Percentiles rank a stretch among this genome's conserved stretches.
Evolutionary conservation across 2,888 invertebrate species (phyloP).

Genomic region (Meteorus colon): DNA sequence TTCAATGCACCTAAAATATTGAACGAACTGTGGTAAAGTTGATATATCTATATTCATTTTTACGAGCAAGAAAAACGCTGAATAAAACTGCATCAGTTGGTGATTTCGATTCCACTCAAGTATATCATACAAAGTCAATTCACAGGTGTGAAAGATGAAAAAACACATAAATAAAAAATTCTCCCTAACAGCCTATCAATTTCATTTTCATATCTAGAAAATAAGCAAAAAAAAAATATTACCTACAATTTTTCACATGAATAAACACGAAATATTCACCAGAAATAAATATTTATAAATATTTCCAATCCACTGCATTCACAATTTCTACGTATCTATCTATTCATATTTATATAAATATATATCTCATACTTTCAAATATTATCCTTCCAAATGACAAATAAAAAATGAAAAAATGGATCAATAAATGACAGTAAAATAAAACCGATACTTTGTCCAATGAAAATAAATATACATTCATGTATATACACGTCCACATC

Average conservation of each 20-base stretch:
- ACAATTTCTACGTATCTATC: too few species aligned
- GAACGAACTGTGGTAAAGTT: slow-evolving; percentile 19
- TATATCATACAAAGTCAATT: not conserved
- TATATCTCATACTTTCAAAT: too few species aligned
- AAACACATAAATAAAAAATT: not conserved
- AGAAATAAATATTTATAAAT: not conserved
- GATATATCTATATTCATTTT: slow-evolving; percentile 23
- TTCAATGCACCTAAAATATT: slow-evolving; percentile 49
- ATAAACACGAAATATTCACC: not conserved
- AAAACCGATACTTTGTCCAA: too few species aligned
- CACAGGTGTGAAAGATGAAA: not conserved
- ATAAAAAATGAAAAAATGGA: not conserved
- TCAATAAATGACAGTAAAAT: not conserved
- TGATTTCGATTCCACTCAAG: slow-evolving; percentile 47
- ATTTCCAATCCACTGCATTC: too few species aligned
- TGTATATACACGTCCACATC: not conserved
- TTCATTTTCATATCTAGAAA: not conserved
- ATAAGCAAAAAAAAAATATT: not conserved
- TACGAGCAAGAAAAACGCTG: not conserved
- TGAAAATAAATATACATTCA: too few species aligned
- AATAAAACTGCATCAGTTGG: slow-evolving; percentile 37
- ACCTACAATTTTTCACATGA: not conserved
- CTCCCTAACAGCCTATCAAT: not conserved
- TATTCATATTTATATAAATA: too few species aligned
- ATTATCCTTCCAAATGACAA: too few species aligned